Base-by-base conservation (phyloP, 2,888 invertebrate species). In the Linnaemya vulpina region DNA sequence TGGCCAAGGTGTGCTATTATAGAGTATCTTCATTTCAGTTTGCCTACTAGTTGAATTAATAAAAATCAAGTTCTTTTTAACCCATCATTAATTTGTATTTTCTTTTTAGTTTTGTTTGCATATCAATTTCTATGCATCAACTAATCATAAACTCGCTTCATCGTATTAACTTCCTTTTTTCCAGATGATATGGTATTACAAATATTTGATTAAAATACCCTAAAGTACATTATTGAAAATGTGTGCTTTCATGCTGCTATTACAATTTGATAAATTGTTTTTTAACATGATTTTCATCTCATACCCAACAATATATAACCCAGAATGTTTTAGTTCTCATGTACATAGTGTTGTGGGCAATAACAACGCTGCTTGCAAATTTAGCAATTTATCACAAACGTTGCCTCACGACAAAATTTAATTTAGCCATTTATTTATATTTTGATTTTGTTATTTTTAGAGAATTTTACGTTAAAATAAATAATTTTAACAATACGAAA, bases 101-200 rank as follows among this genome's bases (percentile, higher is more conserved):
- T 30, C 4, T 51, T 51, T 15, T 58, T 11, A 11, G 46, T 17
- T 60, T 73, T 73, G 71, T 73, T 73, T 73, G 46, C 58, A 35
- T 46, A 60, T 74, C 49, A 62, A 49, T 49, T 74, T 49, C 62
- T 7, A 38, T 49, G 15, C 38, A 70, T n/a, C n/a, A 22, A 70
- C 22, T 40, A 70, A 38, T 35, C 20, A 53, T 53, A 22, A 38
- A 35, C 8, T 7, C 15, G 9, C 22, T 9, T n/a, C 40, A n/a
- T 22, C 13, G n/a, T n/a, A n/a, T 46, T 3, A 22, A 46, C 3
- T 11, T 22, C 2, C 0, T 17, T 58, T 46, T 38, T 15, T 65
- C 46, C 0, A 8, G 49, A 46, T 73, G 35, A 10, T 20, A 22
- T 55, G 55, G 22, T 25, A 25, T 70, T 55, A 25, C n/a, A 22